These are phyloP conservation scores for Bicyclus anynana DNA, from an alignment of 1,140 invertebrate species.

Conservation along the genomic window DNA sequence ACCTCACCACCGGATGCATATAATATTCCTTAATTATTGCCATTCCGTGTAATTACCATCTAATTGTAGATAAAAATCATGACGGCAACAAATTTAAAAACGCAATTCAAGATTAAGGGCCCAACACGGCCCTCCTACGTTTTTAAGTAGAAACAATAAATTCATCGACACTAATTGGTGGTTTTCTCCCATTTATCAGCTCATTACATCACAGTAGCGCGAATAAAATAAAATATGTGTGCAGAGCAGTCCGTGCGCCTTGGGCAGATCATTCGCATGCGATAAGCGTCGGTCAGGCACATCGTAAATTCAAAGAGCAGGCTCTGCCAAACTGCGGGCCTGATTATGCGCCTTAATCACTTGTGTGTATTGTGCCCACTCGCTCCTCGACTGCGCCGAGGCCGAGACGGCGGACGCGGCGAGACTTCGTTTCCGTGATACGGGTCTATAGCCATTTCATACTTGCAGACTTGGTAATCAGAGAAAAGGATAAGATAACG, in stretches of 20 bases:
- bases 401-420: neutral
- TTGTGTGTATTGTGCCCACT: slow-evolving; percentile 43
- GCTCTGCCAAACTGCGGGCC: slow-evolving; percentile 67
- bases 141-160: slow-evolving; percentile 76
- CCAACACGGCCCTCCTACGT: slow-evolving; percentile 68
- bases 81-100: slow-evolving; percentile 59
- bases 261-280: slow-evolving; percentile 74
- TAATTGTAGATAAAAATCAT: slow-evolving; percentile 64
- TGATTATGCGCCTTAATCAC: slow-evolving; percentile 73
- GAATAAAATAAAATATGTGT: slow-evolving; percentile 77
- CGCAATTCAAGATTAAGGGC: slow-evolving; percentile 70
- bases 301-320: slow-evolving; percentile 74
- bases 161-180: slow-evolving; percentile 77
- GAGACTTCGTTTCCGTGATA: slow-evolving; percentile 1
- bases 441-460: neutral
- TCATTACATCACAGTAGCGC: slow-evolving; percentile 76
- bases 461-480: neutral
- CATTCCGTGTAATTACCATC: slow-evolving; percentile 53
- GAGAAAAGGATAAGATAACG: too few relatives aligned
- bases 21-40: slow-evolving; percentile 28
- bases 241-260: slow-evolving; percentile 66
- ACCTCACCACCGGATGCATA: too few relatives aligned
- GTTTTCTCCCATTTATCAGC: slow-evolving; percentile 76
- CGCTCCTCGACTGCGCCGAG: slow-evolving; percentile 6
- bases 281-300: slow-evolving; percentile 73